Conservation (phyloP, 2,888 invertebrate species). For the Ommatoiulus sabulosus region DNA sequence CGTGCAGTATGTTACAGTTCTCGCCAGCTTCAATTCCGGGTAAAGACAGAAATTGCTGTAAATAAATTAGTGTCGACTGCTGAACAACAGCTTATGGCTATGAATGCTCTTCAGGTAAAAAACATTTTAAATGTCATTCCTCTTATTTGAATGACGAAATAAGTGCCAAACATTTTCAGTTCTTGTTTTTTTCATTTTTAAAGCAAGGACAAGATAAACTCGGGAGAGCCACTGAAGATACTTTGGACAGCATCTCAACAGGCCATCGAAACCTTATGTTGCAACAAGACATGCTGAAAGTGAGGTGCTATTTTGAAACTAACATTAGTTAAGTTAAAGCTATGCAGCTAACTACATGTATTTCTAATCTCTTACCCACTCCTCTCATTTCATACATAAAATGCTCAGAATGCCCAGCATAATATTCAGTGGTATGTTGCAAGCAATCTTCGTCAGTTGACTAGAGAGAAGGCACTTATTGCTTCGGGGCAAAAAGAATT, state of each 20-base stretch:
- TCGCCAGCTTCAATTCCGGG: slow-evolving; percentile 75
- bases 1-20: slow-evolving; percentile 77
- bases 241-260: slow-evolving; percentile 68
- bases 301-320: not conserved
- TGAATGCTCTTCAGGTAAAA: slow-evolving; percentile 69
- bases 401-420: slow-evolving; percentile 62
- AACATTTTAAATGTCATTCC: not conserved
- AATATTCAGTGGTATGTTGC: slow-evolving; percentile 71
- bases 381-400: not conserved
- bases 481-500: slow-evolving; percentile 73
- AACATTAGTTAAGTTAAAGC: too few species aligned
- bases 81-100: slow-evolving; percentile 69
- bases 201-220: slow-evolving; percentile 68
- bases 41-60: slow-evolving; percentile 75
- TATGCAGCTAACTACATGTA: too few species aligned
- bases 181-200: not conserved
- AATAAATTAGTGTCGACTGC: slow-evolving; percentile 74
- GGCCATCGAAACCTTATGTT: slow-evolving; percentile 70
- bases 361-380: not conserved
- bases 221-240: slow-evolving; percentile 68
- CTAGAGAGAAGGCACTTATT: slow-evolving; percentile 74
- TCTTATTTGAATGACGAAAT: too few species aligned
- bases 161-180: not conserved
- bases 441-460: slow-evolving; percentile 72
- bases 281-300: slow-evolving; percentile 69